Percentiles rank a stretch among this genome's conserved stretches.
phyloP scores from a whole-genome alignment of 2,888 invertebrate species.

The Cryptocephalus moraei region DNA sequence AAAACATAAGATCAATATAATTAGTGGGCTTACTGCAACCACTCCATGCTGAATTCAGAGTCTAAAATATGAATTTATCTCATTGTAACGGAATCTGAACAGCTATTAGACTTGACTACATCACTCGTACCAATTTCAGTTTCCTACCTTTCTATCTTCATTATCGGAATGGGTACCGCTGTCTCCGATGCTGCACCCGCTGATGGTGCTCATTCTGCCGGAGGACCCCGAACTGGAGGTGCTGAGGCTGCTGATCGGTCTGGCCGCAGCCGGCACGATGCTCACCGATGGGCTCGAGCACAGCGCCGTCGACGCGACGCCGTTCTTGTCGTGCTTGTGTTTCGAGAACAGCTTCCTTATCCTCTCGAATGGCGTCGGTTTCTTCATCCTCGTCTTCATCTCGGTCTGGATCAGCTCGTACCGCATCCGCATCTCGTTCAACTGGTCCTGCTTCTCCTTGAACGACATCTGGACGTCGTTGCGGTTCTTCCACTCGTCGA shows the following conservation, averaged over 20 bases:
- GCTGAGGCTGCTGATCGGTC: constrained; percentile 60
- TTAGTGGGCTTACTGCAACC: too few relatives aligned
- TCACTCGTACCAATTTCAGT: too few relatives aligned
- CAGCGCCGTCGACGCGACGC: constrained; percentile 15
- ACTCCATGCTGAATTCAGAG: not conserved
- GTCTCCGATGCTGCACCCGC: constrained; percentile 71
- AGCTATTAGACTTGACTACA: too few relatives aligned
- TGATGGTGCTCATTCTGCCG: constrained; percentile 72
- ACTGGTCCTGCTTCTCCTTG: constrained; percentile 74
- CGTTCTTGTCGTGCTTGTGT: constrained; percentile 15
- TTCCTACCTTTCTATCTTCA: constrained; percentile 53
- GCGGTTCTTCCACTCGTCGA: constrained; percentile 77
- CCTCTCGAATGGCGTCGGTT: constrained; percentile 71
- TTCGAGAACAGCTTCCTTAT: constrained; percentile 35
- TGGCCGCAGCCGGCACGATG: constrained; percentile 20
- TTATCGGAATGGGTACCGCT: constrained; percentile 79
- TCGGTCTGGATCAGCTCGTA: constrained; percentile 74
- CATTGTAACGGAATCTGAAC: too few relatives aligned
- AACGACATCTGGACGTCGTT: constrained; percentile 80
- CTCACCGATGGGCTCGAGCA: constrained; percentile 12
- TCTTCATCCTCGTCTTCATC: constrained; percentile 63
- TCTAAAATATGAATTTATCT: not conserved
- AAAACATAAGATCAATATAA: not conserved
- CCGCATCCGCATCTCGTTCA: constrained; percentile 61
- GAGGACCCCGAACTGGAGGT: constrained; percentile 66